Evolutionary conservation across 2,797 vertebrate species (phyloP).

Genomic region (Peromyscus eremicus): DNA sequence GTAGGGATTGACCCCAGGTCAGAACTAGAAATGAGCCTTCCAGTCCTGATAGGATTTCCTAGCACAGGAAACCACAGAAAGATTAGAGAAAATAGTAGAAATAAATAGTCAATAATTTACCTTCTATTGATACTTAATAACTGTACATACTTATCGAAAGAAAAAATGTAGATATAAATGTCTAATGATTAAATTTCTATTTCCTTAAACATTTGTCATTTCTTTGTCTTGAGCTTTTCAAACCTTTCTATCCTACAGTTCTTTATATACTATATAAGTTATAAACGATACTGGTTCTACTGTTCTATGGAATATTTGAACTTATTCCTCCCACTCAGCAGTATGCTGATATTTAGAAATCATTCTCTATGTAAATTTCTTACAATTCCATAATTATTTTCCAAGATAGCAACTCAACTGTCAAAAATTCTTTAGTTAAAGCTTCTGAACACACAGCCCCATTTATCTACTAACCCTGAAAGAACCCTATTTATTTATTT

Average conservation of each 20-base stretch:
- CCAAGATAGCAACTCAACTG: background rate
- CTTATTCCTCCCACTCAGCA: background rate
- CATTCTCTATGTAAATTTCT: background rate
- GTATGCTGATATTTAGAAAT: background rate
- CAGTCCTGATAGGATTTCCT: background rate
- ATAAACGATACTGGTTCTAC: background rate
- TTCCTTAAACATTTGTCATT: background rate
- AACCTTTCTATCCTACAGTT: background rate
- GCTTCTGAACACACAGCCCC: conserved; percentile 10
- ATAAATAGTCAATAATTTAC: background rate
- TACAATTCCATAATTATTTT: background rate
- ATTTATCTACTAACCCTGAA: conserved; percentile 13
- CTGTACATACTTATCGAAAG: background rate
- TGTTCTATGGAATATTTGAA: background rate
- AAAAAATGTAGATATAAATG: background rate
- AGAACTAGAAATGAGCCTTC: background rate
- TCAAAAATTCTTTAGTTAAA: background rate
- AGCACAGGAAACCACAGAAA: background rate
- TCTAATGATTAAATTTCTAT: background rate
- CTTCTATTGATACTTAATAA: background rate
- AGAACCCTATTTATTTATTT: background rate
- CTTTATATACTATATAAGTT: background rate
- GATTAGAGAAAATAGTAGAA: background rate
- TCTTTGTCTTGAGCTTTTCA: background rate
- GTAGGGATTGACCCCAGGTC: background rate